phyloP scores from a whole-genome alignment of 2,797 vertebrate genomes.

The Diplodus sargus region DNA sequence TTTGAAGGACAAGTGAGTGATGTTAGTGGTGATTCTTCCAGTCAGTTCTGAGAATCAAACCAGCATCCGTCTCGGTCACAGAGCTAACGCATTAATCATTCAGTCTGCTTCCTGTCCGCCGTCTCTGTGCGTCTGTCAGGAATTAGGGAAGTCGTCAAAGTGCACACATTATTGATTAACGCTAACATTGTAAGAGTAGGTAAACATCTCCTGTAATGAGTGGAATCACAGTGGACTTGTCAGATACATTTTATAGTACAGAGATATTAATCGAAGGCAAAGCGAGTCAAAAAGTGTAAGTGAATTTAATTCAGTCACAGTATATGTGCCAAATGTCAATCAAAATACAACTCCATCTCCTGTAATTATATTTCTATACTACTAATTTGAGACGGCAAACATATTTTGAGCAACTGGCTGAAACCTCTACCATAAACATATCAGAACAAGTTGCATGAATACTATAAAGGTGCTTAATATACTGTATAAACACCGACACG shows the following conservation, averaged over 20 bases:
- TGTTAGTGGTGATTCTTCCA: constrained; percentile 27
- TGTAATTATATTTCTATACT: background rate
- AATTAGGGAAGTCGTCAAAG: constrained; percentile 19
- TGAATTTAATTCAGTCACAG: constrained; percentile 1
- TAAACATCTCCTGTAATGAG: constrained; percentile 1
- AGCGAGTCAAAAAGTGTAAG: background rate
- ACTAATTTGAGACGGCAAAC: background rate
- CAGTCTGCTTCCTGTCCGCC: background rate
- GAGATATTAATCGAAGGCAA: constrained; percentile 8
- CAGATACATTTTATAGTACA: background rate
- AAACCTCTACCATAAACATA: background rate
- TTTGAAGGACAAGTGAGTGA: constrained; percentile 38
- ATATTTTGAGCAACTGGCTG: background rate
- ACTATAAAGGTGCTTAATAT: too few species aligned
- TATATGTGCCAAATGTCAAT: constrained; percentile 4
- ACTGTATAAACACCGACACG: too few species aligned
- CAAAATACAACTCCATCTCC: background rate
- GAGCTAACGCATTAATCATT: constrained; percentile 12
- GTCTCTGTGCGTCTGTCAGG: constrained; percentile 12
- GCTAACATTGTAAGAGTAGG: background rate
- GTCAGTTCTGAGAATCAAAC: constrained; percentile 16
- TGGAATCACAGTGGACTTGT: constrained; percentile 13
- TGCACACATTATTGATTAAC: constrained; percentile 17
- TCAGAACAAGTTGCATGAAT: background rate
- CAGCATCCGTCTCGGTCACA: constrained; percentile 8